Base-by-base conservation (phyloP, 2,113 vertebrate species). In the Otis tarda region DNA sequence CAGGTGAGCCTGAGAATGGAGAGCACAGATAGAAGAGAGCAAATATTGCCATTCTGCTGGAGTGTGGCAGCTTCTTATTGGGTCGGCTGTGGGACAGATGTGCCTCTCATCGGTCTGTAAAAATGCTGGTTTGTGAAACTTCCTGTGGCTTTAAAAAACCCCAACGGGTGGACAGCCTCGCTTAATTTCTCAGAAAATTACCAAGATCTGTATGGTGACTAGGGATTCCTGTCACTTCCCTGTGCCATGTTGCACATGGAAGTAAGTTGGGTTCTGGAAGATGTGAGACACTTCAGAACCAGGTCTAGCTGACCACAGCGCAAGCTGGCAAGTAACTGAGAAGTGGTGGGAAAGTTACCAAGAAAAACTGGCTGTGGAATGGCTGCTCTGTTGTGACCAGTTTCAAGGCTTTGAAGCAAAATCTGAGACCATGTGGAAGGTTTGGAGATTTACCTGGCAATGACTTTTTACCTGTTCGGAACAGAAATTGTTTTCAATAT, bases 391-490 rank as follows among this genome's bases (percentile, higher is more conserved):
- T 31, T 71, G 14, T 56, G 28, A 41, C 27, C 23, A 5, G 2
- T 74, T 70, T 82, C 52, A 90, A 87, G 41, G 31, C 47, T 94
- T 87, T 75, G 78, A 87, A 87, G 65, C 33, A 81, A 89, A 94
- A 74, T 41, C 22, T 57, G 45, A 77, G 64, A 67, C 6, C 10
- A 8, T 4, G 14, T 65, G 33, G 43, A 61, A 87, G 24, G 6
- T 74, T 93, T 80, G 70, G 41, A 28, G 10, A 41, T 80, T 53
- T 75, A 41, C 24, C 69, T 86, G 61, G 12, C 33, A 69, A 8
- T 67, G 56, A 30, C 22, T 63, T 37, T 64, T 80, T 57, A 33
- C 31, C 30, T 20, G 16, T 77, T 81, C 19, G 74, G 41, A 84
- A 24, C 7, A 71, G 27, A 20, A 59, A 15, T 37, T 86, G 9